Conservation (phyloP, 1,140 invertebrate genomes). For the Berghia stephanieae region DNA sequence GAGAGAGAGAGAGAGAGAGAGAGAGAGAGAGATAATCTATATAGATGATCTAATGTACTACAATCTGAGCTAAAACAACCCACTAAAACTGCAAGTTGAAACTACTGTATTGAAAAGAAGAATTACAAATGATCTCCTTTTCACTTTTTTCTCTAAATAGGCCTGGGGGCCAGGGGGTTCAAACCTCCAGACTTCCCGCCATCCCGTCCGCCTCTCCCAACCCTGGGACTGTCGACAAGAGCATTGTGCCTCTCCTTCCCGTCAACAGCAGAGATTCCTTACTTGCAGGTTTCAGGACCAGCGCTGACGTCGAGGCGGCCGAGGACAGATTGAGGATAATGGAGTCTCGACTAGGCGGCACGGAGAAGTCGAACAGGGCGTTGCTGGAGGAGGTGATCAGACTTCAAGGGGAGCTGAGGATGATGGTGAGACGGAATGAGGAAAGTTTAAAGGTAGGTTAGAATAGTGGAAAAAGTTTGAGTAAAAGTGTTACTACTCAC, state of each 20-base stretch:
- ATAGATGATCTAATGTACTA: too few species aligned
- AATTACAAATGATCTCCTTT: too few species aligned
- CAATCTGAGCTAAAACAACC: too few species aligned
- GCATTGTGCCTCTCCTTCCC: conserved; percentile 45
- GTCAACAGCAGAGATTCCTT: conserved; percentile 22
- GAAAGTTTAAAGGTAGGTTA: conserved; percentile 40
- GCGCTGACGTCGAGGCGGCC: conserved; percentile 39
- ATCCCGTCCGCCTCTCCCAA: conserved; percentile 47
- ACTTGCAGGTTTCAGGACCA: conserved; percentile 26
- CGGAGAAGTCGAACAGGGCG: conserved; percentile 65
- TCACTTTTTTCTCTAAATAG: too few species aligned
- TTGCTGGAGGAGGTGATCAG: conserved; percentile 66
- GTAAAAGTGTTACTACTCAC: too few species aligned
- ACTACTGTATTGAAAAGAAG: too few species aligned
- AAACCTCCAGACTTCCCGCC: conserved; percentile 48
- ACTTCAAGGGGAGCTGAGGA: conserved; percentile 63
- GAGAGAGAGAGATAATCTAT: too few species aligned
- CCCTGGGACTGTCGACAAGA: conserved; percentile 38
- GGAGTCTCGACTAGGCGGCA: conserved; percentile 59
- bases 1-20: too few species aligned
- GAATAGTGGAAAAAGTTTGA: too few species aligned
- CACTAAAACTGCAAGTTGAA: too few species aligned
- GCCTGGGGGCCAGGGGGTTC: conserved; percentile 53
- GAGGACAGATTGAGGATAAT: conserved; percentile 57
- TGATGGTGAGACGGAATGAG: conserved; percentile 54